Conservation (phyloP, 1,140 invertebrate species). For the Prorops nasuta region DNA sequence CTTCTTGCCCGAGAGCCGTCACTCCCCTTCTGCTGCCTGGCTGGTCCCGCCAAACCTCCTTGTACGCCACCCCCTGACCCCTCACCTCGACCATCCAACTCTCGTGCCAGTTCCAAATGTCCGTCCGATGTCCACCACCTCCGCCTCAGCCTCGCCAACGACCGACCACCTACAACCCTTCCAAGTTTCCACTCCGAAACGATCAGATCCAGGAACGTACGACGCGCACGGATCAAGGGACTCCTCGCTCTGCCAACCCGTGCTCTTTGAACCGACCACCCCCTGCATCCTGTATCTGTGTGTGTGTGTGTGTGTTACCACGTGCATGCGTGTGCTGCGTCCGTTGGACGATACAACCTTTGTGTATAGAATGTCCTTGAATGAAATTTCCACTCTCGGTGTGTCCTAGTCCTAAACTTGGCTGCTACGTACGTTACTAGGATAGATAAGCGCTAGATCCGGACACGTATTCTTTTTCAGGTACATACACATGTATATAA, state of each 20-base stretch:
- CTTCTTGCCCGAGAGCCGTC: slow-evolving; percentile 39
- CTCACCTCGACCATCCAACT: slow-evolving; percentile 15
- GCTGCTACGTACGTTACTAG: no score
- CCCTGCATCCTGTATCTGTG: not conserved
- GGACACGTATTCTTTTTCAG: no score
- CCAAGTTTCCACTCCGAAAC: slow-evolving; percentile 18
- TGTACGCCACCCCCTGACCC: not conserved
- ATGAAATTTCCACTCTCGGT: no score
- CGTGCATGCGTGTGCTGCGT: no score
- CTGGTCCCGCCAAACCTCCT: slow-evolving; percentile 19
- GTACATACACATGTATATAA: no score
- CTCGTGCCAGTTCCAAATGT: slow-evolving; percentile 31
- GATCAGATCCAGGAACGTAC: slow-evolving; percentile 14
- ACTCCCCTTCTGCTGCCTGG: slow-evolving; percentile 23
- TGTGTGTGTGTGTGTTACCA: no score
- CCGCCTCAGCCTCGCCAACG: no score
- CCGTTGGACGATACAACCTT: no score
- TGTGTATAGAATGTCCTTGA: no score
- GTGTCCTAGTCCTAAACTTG: no score
- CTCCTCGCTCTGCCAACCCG: not conserved
- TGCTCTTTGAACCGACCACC: not conserved
- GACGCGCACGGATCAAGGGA: not conserved
- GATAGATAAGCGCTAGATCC: no score
- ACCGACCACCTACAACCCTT: slow-evolving; percentile 13
- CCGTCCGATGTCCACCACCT: slow-evolving; percentile 27